Base-by-base conservation (phyloP, 2,797 vertebrate species). In the Thamnophis elegans region DNA sequence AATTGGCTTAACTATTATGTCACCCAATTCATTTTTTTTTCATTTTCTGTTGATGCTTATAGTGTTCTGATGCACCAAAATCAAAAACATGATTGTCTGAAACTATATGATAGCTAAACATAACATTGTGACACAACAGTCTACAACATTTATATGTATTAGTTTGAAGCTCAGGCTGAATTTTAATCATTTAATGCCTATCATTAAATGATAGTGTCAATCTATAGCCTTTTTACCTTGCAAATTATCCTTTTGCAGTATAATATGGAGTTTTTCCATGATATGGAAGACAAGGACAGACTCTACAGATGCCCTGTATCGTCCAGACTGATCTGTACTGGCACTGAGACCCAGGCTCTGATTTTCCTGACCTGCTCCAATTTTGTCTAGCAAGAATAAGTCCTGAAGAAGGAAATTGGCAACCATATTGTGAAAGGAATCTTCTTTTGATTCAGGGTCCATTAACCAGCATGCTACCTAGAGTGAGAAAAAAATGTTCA, bases 381-480 rank as follows among this genome's bases (percentile, higher is more conserved):
- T 92, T 2, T 97, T 98, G 0, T 98, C 98, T 92, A 99, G 96
- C 28, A 99, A 96, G 11, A 97, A 95, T 4, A 99, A 96, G 82
- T 99, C 98, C 1, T 97, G 96, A n/a, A 99, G 98, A 87, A 98
- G 97, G 95, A 98, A 99, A 95, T 97, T 98, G 1, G 98, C 98
- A 94, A 99, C 98, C 98, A 99, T 98, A 96, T 98, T 99, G 95
- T 99, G 98, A 68, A 99, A 97, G 3, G 98, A 99, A 13, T 98
- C 97, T 92, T 99, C 99, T 94, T 98, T 98, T 85, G 98, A 98
- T 93, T 98, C 97, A 13, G 98, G 98, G 95, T 99, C 98, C 91
- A 99, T 59, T 96, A 99, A 97, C 99, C 99, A 99, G 96, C 98
- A 99, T 0, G 99, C 99, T 92, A 99, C 98, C 99, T 99, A 89